Base-by-base conservation (phyloP, 2,113 vertebrate species). In the Numenius arquata region DNA sequence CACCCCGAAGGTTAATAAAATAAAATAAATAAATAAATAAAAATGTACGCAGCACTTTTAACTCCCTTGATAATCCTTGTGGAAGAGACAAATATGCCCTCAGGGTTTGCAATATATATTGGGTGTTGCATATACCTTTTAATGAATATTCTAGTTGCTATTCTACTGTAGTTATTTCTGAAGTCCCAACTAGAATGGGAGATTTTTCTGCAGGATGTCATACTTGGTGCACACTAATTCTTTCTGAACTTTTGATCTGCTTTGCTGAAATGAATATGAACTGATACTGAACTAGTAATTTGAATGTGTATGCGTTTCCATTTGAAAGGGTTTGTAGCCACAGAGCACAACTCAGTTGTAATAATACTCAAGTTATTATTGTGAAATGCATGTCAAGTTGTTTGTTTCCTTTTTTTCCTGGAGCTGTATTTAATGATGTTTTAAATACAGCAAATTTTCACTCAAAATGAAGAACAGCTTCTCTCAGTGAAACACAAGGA, bases 391-490 rank as follows among this genome's bases (percentile, higher is more conserved):
- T 45, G 4, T 52, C 59, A 45, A 8, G 9, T 75, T 77, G 55
- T 27, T 95, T 74, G 41, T 32, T 68, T 76, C 90, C 53, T 55
- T 43, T 77, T n/a, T 34, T 26, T 20, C 14, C 84, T 76, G 47
- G 36, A 92, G 78, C 53, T 90, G 48, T 61, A 73, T 85, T 85
- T 82, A 76, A 30, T 63, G 48, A 52, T 47, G 17, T 67, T 94
- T 92, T 91, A 82, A 94, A 88, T 88, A 43, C 56, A 83, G 34
- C n/a, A 74, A 29, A 81, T 95, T 86, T 89, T 53, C n/a, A 43
- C 55, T 92, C 17, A 30, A 82, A 87, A 73, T 21, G 26, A 93
- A 75, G 30, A 76, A 36, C 48, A 26, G 48, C 36, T 91, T 92
- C 48, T 91, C 52, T 86, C 62, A 45, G 75, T 56, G 50, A 61